phyloP scores from a whole-genome alignment of 2,113 vertebrate species.

The Onychostruthus taczanowskii region DNA sequence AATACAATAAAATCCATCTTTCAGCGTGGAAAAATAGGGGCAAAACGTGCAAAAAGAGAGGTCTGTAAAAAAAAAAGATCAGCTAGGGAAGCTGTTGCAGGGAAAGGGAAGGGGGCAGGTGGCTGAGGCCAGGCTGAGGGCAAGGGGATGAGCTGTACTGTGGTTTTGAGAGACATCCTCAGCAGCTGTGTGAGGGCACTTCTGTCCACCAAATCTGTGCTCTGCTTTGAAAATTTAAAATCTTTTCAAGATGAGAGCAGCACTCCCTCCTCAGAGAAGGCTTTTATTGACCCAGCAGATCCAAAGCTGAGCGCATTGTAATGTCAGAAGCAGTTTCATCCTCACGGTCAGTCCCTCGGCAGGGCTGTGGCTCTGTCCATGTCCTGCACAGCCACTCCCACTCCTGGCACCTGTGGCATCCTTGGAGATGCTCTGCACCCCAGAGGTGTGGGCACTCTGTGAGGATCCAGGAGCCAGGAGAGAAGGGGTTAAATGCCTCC shows the following conservation, averaged over 20 bases:
- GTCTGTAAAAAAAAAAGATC: not conserved
- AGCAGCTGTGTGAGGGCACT: not conserved
- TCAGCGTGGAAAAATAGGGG: not conserved
- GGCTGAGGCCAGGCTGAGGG: not conserved
- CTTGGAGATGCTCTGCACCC: not conserved
- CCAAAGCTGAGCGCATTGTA: accelerated
- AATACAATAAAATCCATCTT: not conserved
- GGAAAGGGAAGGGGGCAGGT: not conserved
- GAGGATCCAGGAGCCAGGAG: not conserved
- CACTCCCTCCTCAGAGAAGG: not conserved
- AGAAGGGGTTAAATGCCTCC: too few species aligned
- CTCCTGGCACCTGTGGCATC: accelerated
- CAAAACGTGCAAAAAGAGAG: not conserved
- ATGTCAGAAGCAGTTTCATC: not conserved
- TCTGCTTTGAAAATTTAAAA: conserved; percentile 16
- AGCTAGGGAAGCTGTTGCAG: not conserved
- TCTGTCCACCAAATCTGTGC: not conserved
- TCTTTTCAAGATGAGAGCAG: not conserved
- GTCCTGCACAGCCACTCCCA: accelerated
- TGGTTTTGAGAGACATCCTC: not conserved
- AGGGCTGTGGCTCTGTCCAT: accelerated
- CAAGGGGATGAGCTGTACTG: not conserved
- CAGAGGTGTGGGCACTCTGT: accelerated
- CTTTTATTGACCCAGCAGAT: not conserved
- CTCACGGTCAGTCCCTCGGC: not conserved